Percentiles rank a stretch among this genome's conserved stretches.
Evolutionary conservation across 2,113 vertebrate genomes (phyloP).

Genomic region (Pseudolaguvia tuberculata): DNA sequence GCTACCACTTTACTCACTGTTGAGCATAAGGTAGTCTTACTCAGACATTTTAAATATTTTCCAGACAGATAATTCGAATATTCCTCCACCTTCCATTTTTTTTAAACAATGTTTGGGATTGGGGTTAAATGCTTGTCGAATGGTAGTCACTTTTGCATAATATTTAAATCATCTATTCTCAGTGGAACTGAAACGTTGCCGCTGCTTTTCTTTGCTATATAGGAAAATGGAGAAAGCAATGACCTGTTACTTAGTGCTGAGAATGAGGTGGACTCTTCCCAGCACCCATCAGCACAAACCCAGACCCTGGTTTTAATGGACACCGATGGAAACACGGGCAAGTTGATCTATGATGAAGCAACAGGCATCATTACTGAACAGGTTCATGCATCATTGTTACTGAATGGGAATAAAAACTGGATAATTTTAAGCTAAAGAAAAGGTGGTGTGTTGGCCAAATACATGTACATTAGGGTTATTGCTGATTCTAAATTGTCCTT

Average conservation of each 20-base stretch:
- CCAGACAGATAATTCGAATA: too few species aligned
- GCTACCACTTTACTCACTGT: slow-evolving; percentile 43
- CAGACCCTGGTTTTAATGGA: slow-evolving; percentile 54
- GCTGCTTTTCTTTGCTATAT: slow-evolving; percentile 31
- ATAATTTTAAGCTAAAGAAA: not conserved
- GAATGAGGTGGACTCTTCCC: slow-evolving; percentile 50
- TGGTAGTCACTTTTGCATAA: not conserved
- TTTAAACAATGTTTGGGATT: too few species aligned
- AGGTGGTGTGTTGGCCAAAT: too few species aligned
- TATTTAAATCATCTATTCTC: not conserved
- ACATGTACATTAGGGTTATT: too few species aligned
- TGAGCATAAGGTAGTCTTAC: slow-evolving; percentile 48
- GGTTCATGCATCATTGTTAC: slow-evolving; percentile 31
- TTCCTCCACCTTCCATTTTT: too few species aligned
- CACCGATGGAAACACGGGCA: slow-evolving; percentile 39
- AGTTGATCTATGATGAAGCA: slow-evolving; percentile 46
- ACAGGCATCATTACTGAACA: slow-evolving; percentile 49
- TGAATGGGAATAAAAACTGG: not conserved
- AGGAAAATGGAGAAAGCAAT: slow-evolving; percentile 53
- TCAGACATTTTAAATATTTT: too few species aligned
- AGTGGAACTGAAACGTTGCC: not conserved
- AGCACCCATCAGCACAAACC: slow-evolving; percentile 37
- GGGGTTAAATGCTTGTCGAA: too few species aligned
- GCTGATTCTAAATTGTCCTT: too few species aligned
- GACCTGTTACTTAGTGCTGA: slow-evolving; percentile 46